These are phyloP conservation scores for Tetragnatha montana DNA, from an alignment of 2,888 invertebrate genomes.

Conservation along the genomic window DNA sequence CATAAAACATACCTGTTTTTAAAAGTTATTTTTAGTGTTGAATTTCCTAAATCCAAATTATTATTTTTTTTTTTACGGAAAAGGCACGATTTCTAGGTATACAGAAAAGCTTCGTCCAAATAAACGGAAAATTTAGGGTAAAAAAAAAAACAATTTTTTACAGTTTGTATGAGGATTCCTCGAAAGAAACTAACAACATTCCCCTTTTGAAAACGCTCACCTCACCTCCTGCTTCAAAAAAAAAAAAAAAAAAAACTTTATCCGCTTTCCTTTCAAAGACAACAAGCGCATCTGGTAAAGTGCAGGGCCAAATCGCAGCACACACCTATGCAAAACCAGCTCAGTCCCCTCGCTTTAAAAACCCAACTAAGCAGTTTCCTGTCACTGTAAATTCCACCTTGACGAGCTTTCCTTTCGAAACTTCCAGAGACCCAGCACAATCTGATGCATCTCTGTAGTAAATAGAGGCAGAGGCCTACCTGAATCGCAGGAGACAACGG, in stretches of 20 bases:
- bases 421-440: neutral
- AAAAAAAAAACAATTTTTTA: too few species aligned
- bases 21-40: too few species aligned
- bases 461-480: neutral
- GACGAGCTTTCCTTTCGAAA: neutral
- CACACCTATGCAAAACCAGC: neutral
- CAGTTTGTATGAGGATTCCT: too few species aligned
- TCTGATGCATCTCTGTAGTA: slow-evolving; percentile 25
- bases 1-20: too few species aligned
- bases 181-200: neutral
- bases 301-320: neutral
- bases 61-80: too few species aligned
- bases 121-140: too few species aligned
- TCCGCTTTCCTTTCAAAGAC: neutral
- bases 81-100: too few species aligned
- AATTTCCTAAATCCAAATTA: too few species aligned
- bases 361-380: slow-evolving; percentile 14
- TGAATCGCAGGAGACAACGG: slow-evolving; percentile 35
- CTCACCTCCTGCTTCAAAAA: neutral
- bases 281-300: neutral
- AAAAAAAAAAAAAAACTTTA: neutral
- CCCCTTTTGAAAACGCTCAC: neutral
- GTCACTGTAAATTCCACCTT: neutral
- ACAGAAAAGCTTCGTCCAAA: too few species aligned
- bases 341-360: neutral